Evolutionary conservation across 2,113 vertebrate species (phyloP), one percentile per base, ranked within the genome.

Genomic region (Platysteira castanea): DNA sequence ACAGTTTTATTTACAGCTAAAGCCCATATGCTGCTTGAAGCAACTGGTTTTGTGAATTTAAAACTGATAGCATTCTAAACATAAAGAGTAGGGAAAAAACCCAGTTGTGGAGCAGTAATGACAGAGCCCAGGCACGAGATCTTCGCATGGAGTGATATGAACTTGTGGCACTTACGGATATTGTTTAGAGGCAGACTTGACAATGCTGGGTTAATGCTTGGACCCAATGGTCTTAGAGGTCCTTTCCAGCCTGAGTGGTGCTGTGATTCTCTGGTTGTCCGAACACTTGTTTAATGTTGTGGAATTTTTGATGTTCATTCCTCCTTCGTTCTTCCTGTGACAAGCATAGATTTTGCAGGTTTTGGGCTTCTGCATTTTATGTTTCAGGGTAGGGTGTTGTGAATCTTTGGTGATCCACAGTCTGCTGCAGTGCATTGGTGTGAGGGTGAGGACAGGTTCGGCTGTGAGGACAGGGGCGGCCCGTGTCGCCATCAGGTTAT

Each of bases 321-420:
- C 13, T 89, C 9, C 17, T 42, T 65, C 0, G 0, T n/a, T 64
- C 19, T 42, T 89, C 12, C 41, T 54, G 19, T 35, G n/a, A 4
- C 15, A 80, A 44, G 14, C 2, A 14, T 1, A 53, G 18, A 7
- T 53, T 64, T 65, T 76, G 14, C 6, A 41, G 19, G 13, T 49
- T 89, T 74, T 41, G 39, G 3, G 15, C 17, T 44, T 49, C 15
- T 67, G 15, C 19, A 23, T 41, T 88, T n/a, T n/a, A 5, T 8
- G 3, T 69, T 24, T 70, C 46, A 9, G 15, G 2, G 21, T 3
- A 50, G 15, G 5, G 3, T n/a, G 4, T 37, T 70, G 26, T 37
- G 64, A 77, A 22, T 31, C 21, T 64, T 76, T 33, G 24, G 31
- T 41, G 26, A 15, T 27, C 44, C 41, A n/a, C 41, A n/a, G 26